Base-by-base conservation (phyloP, 2,113 vertebrate species). In the Ctenomys sociabilis region DNA sequence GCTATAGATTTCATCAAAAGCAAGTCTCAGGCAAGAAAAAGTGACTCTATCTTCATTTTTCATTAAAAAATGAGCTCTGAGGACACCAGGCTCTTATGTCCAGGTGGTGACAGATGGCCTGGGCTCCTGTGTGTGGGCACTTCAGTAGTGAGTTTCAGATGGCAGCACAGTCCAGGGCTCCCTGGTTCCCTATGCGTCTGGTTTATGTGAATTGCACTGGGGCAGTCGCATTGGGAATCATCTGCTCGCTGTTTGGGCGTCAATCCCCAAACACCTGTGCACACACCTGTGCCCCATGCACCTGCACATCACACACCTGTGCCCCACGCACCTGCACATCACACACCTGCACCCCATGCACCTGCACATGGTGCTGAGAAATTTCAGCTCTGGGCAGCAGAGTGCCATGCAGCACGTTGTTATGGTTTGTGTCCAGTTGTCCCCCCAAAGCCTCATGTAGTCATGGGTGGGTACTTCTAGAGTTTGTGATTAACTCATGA, bases 61-160 rank as follows among this genome's bases (percentile, higher is more conserved):
- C 30, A 8, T 54, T 52, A 59, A 28, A 72, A 49, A 66, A 24
- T n/a, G 66, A 35, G 10, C 37, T 21, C 63, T 45, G 21, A 64
- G 28, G 70, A 63, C 17, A 7, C 1, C 24, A 10, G 22, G 22
- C 63, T 43, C 21, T 0, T 32, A 1, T 85, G 77, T 78, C 28
- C 26, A 3, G 0, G 13, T 49, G 72, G 28, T 17, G 21, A 11
- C 14, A 3, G 5, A 9, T 4, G 61, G 16, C 32, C 26, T 35
- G 72, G 1, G 43, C 73, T 77, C 43, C 40, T 21, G 40, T 1
- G 40, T 43, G 26, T 22, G 6, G 73, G 10, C 37, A 6, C 16
- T 16, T 45, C 26, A 7, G 40, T 26, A 26, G 6, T 21, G 37
- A 4, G 61, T 1, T 24, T 32, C 3, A 3, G 2, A 24, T 2